A percentile compares a stretch with the other conserved stretches of the same genome.
Evolutionary conservation across 37 sponge, comb jelly and placozoan species (phyloP).

Genomic region (Tethya wilhelma): DNA sequence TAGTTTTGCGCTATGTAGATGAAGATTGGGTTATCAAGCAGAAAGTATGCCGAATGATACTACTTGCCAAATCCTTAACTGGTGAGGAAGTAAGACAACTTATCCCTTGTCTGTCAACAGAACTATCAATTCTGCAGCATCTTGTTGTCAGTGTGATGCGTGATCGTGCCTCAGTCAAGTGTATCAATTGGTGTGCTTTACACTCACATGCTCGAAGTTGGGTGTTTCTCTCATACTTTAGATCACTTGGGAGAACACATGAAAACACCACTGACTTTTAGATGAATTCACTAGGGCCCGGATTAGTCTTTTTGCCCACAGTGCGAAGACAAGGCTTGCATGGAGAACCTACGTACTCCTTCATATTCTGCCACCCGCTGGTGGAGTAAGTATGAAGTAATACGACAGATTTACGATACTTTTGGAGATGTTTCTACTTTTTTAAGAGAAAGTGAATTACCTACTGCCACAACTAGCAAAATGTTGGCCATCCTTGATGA

Average conservation of each 20-base stretch:
- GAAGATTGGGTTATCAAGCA: no score
- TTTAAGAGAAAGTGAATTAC: neutral
- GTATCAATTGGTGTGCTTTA: no score
- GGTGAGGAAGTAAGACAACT: no score
- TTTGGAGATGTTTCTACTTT: slow-evolving; percentile 23
- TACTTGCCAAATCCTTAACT: no score
- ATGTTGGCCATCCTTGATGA: slow-evolving; percentile 5
- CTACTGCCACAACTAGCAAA: slow-evolving; percentile 3
- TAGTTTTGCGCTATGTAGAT: no score
- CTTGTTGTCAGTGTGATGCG: no score
- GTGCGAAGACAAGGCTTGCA: neutral
- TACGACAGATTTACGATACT: slow-evolving; percentile 11
- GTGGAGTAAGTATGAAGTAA: slow-evolving; percentile 16
- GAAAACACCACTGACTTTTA: slow-evolving; percentile 11
- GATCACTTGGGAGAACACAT: slow-evolving; percentile 18
- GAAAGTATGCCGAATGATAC: no score
- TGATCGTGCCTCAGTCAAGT: no score
- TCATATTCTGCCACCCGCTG: slow-evolving; percentile 12
- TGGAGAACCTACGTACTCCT: neutral
- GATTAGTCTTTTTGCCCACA: neutral
- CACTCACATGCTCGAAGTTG: no score
- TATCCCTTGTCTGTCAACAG: no score
- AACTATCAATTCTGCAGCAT: no score
- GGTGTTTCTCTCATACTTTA: neutral
- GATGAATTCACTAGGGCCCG: slow-evolving; percentile 2